Base-by-base conservation (phyloP, 2,888 invertebrate species). In the Drosophila maculinotata region DNA sequence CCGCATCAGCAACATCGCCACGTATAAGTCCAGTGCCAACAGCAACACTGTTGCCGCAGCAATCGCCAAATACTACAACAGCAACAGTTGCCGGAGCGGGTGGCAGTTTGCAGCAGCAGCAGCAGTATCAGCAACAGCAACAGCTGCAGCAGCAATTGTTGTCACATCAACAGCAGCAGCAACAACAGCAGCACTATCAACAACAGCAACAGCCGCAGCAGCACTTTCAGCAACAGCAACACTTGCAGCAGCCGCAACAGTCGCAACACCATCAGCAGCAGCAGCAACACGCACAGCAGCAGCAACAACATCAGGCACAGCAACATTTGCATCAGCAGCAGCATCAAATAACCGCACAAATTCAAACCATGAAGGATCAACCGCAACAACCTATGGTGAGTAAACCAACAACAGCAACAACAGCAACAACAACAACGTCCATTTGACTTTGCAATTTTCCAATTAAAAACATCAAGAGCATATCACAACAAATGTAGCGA, bases 281-380 rank as follows among this genome's bases (percentile, higher is more conserved):
- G 23, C 83, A 80, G 39, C 77, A 76, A 20, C 83, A 77, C 20
- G 73, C 75, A 57, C 76, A 82, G 56, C 85, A 84, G 52, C 79
- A 89, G 20, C 89, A 88, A 36, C 82, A 84, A 26, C 85, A 81
- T 39, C 77, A 71, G 20, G 80, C 80, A 82, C 86, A 90, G 49
- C 90, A 90, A 56, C 89, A 89, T 76, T 89, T 90, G 54, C 89
- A 84, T 64, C 86, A 83, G 60, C 90, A 90, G 60, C 89, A 88
- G 65, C 91, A 90, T 87, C 91, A 90, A 85, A 88, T 91, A 73
- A 89, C 90, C 74, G 90, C 91, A 88, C 91, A 92, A 90, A 90
- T 91, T 65, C 91, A 91, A 89, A 90, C 90, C 79, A 92, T 92
- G 92, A 92, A 92, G 87, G 92, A 92, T 89, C 92, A 92, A 89